phyloP scores from a whole-genome alignment of 1,140 invertebrate species.

The Thaumatotibia leucotreta region DNA sequence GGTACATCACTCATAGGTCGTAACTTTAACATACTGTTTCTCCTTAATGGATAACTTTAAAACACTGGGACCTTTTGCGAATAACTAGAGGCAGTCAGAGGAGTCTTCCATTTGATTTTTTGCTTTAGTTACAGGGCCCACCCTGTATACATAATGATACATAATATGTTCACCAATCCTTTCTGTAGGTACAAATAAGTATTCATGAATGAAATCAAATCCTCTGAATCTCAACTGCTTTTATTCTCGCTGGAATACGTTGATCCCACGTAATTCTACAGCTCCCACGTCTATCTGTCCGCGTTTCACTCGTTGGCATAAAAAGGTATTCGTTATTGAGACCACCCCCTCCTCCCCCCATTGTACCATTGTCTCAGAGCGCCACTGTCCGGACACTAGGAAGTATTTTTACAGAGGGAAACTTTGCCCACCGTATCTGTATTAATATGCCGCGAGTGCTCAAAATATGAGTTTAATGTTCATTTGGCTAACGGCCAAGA shows the following conservation, averaged over 20 bases:
- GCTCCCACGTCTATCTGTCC: constrained; percentile 3
- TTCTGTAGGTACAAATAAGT: background rate
- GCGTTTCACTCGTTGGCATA: constrained; percentile 3
- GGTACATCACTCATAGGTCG: too few relatives aligned
- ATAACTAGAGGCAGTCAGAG: too few relatives aligned
- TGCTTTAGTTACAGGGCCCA: too few relatives aligned
- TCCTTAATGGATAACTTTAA: too few relatives aligned
- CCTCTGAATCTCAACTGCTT: background rate
- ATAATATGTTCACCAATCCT: background rate
- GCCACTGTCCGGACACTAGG: background rate
- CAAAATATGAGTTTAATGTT: constrained; percentile 4
- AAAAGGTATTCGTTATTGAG: background rate
- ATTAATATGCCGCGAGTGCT: background rate
- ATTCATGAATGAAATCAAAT: background rate
- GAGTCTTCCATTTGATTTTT: too few relatives aligned
- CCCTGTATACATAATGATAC: background rate
- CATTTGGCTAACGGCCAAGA: constrained; percentile 1
- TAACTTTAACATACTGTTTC: too few relatives aligned
- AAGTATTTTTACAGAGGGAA: constrained; percentile 18
- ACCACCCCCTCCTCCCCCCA: background rate
- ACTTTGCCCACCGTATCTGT: background rate
- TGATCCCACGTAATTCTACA: background rate
- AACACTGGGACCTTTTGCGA: too few relatives aligned
- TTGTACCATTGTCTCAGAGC: constrained; percentile 5
- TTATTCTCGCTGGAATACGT: background rate